phyloP scores from a whole-genome alignment of 2,888 invertebrate genomes.

The Oscheius sp. region DNA sequence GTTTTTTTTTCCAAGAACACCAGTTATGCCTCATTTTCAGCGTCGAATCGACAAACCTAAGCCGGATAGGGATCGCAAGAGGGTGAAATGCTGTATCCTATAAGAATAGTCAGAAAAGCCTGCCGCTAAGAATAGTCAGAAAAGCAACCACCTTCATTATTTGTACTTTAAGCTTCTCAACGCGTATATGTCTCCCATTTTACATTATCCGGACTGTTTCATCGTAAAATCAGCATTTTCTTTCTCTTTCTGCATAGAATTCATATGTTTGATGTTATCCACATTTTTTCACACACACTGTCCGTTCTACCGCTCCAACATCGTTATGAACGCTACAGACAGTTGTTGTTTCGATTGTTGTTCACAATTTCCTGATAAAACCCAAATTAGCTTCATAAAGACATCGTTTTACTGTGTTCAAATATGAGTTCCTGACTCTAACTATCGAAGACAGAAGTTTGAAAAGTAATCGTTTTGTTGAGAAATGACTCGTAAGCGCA shows the following conservation, averaged over 20 bases:
- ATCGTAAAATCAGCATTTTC: neutral
- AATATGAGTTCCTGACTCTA: too few relatives aligned
- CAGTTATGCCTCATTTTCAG: conserved; percentile 20
- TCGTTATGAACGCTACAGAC: neutral
- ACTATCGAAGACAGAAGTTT: neutral
- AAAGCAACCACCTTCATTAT: neutral
- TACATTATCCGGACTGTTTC: neutral
- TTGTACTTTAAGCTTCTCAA: neutral
- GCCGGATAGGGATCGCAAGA: conserved; percentile 32
- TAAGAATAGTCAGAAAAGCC: neutral
- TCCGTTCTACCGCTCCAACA: neutral
- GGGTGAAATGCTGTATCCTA: conserved; percentile 27
- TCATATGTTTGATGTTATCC: neutral
- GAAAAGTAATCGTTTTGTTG: neutral
- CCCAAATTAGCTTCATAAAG: neutral
- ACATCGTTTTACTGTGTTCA: neutral
- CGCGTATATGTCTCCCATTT: too few relatives aligned
- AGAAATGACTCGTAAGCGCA: conserved; percentile 52
- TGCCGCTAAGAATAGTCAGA: conserved; percentile 21
- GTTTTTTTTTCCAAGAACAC: conserved; percentile 20
- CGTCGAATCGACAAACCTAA: conserved; percentile 28
- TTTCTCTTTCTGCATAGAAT: neutral
- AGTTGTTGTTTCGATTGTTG: conserved; percentile 1
- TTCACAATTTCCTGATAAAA: neutral
- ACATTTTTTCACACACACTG: too few relatives aligned